Evolutionary conservation across 1,140 invertebrate species (phyloP).

Genomic region (Drosophila eugracilis): DNA sequence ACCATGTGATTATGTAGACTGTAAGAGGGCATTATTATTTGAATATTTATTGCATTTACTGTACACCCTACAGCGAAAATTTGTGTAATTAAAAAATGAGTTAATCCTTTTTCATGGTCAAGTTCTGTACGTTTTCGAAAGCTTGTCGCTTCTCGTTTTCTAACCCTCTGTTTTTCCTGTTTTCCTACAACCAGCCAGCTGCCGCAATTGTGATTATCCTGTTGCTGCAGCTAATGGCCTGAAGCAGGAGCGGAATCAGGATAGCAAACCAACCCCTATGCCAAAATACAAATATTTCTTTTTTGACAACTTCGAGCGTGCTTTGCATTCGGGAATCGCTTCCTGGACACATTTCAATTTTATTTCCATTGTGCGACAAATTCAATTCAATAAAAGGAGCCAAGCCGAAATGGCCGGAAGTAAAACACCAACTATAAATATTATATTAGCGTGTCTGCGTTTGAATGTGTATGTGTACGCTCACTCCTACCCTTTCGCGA

Average conservation of each 20-base stretch:
- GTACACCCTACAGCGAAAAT: neutral
- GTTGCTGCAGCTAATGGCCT: conserved; percentile 62
- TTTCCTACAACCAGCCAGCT: conserved; percentile 18
- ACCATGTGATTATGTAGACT: too few relatives aligned
- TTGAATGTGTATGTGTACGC: neutral
- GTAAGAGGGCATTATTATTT: too few relatives aligned
- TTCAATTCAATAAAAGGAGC: conserved; percentile 64
- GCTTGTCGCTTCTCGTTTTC: conserved; percentile 1
- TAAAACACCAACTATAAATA: conserved; percentile 79
- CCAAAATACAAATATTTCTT: neutral
- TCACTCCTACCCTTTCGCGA: conserved; percentile 17
- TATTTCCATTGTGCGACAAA: conserved; percentile 49
- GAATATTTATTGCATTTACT: neutral
- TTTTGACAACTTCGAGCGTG: conserved; percentile 24
- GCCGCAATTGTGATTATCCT: conserved; percentile 62
- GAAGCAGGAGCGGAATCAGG: conserved; percentile 17
- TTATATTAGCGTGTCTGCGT: conserved; percentile 64
- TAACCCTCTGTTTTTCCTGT: conserved; percentile 16
- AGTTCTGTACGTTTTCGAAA: conserved; percentile 10
- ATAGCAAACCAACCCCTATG: conserved; percentile 25
- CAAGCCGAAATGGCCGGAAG: conserved; percentile 56
- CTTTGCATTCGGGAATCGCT: conserved; percentile 45
- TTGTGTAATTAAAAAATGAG: conserved; percentile 3
- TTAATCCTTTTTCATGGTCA: conserved; percentile 38
- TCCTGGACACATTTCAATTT: conserved; percentile 62